Evolutionary conservation across 2,888 invertebrate species (phyloP).

Genomic region (Thecophora atra): DNA sequence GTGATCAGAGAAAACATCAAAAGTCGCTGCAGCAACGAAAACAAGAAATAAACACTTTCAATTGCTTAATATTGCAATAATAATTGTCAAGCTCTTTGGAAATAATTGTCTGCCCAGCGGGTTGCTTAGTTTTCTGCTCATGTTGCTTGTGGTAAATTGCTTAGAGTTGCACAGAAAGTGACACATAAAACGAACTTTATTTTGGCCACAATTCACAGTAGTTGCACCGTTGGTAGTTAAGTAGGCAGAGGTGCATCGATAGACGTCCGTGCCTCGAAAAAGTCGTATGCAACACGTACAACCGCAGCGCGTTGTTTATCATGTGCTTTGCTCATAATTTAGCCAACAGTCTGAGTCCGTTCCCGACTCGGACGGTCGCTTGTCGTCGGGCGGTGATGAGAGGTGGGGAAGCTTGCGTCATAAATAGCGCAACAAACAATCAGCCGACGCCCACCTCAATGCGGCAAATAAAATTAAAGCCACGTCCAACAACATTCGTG

Average conservation of each 20-base stretch:
- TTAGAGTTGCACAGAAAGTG: not conserved
- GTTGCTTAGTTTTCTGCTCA: constrained; percentile 24
- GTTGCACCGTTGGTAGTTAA: not conserved
- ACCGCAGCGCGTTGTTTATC: constrained; percentile 2
- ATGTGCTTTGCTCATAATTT: constrained; percentile 8
- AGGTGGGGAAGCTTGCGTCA: not conserved
- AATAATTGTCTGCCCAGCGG: constrained; percentile 1
- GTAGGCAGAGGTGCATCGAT: not conserved
- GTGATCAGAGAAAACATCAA: not conserved
- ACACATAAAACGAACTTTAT: constrained; percentile 14
- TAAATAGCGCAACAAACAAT: not conserved
- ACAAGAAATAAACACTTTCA: not conserved
- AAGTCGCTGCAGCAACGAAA: not conserved
- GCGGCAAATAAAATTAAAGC: not conserved
- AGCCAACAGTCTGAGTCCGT: not conserved
- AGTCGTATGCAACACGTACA: constrained; percentile 4
- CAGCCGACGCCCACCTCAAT: not conserved
- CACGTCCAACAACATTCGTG: no score
- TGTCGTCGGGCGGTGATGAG: not conserved
- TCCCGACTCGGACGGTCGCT: not conserved
- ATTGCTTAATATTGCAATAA: not conserved
- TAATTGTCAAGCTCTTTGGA: constrained; percentile 9
- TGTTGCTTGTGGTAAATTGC: constrained; percentile 5
- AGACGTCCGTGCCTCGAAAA: not conserved
- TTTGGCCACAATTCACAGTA: constrained; percentile 12